phyloP scores from a whole-genome alignment of 2,888 invertebrate genomes.

The Pasiphila rectangulata region DNA sequence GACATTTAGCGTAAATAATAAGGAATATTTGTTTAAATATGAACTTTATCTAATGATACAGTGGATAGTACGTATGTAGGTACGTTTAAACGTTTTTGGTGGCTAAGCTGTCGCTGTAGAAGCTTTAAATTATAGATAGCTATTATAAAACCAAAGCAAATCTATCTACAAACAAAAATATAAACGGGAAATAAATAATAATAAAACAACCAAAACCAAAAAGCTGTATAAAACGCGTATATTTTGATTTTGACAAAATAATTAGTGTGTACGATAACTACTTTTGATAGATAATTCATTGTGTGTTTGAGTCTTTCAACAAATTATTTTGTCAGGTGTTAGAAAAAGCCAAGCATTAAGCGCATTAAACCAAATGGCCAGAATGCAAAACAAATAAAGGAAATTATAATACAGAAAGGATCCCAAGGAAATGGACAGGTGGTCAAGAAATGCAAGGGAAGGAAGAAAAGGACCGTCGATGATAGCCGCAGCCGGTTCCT shows the following conservation, averaged over 20 bases:
- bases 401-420: slow-evolving; percentile 63
- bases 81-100: slow-evolving; percentile 8
- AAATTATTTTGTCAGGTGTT: slow-evolving; percentile 51
- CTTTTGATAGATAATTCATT: slow-evolving; percentile 24
- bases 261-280: slow-evolving; percentile 4
- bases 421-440: slow-evolving; percentile 51
- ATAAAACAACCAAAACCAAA: slow-evolving; percentile 20
- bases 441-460: slow-evolving; percentile 53
- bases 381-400: slow-evolving; percentile 63
- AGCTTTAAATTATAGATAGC: slow-evolving; percentile 47
- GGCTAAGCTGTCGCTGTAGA: slow-evolving; percentile 57
- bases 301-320: neutral
- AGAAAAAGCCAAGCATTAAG: slow-evolving; percentile 55
- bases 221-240: slow-evolving; percentile 15
- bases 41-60: too few species aligned
- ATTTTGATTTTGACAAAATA: slow-evolving; percentile 24
- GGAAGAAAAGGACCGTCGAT: slow-evolving; percentile 70
- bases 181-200: slow-evolving; percentile 25
- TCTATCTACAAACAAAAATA: slow-evolving; percentile 26
- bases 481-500: slow-evolving; percentile 79
- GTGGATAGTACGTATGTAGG: too few species aligned
- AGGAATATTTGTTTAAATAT: too few species aligned
- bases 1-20: slow-evolving; percentile 22
- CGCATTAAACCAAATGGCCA: slow-evolving; percentile 40
- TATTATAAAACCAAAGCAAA: slow-evolving; percentile 28